Conservation (phyloP, 2,797 vertebrate genomes). For the Telmatherina bonti region DNA sequence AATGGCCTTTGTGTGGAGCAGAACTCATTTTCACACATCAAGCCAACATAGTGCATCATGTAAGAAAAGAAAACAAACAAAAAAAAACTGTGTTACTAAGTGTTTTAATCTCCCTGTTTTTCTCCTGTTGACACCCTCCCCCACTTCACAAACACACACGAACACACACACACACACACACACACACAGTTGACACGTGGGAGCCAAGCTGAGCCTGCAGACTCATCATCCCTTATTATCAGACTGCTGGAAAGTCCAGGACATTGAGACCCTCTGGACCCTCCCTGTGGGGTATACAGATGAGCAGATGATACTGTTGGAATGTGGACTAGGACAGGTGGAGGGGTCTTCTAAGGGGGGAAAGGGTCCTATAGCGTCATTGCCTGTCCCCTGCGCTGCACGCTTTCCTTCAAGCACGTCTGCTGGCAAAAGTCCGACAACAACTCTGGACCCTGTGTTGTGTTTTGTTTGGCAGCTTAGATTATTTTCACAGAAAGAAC, state of each 20-base stretch:
- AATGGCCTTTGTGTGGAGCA: constrained; percentile 1
- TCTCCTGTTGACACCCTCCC: constrained; percentile 55
- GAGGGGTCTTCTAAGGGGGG: constrained; percentile 23
- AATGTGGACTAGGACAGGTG: constrained; percentile 69
- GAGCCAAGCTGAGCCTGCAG: constrained; percentile 55
- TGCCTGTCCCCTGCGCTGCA: constrained; percentile 46
- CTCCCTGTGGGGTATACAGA: constrained; percentile 32
- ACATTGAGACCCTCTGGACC: constrained; percentile 31
- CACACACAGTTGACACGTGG: constrained; percentile 49
- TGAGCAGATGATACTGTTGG: constrained; percentile 62
- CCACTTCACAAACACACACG: constrained; percentile 44
- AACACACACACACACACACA: constrained; percentile 11
- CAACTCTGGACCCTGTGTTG: constrained; percentile 58
- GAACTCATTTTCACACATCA: constrained; percentile 38
- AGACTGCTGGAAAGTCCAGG: constrained; percentile 44
- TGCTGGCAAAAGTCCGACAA: constrained; percentile 67
- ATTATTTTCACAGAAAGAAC: constrained; percentile 81
- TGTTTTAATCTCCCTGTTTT: constrained; percentile 77
- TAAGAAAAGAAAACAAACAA: constrained; percentile 27
- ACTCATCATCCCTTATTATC: constrained; percentile 64
- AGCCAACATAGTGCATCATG: constrained; percentile 39
- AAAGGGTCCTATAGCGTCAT: constrained; percentile 47
- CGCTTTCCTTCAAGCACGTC: constrained; percentile 59
- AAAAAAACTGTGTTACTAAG: constrained; percentile 51
- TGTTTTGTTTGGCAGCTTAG: constrained; percentile 77